Conservation (phyloP, 2,888 invertebrate species). For the Himalopsyche kuldschensis region DNA sequence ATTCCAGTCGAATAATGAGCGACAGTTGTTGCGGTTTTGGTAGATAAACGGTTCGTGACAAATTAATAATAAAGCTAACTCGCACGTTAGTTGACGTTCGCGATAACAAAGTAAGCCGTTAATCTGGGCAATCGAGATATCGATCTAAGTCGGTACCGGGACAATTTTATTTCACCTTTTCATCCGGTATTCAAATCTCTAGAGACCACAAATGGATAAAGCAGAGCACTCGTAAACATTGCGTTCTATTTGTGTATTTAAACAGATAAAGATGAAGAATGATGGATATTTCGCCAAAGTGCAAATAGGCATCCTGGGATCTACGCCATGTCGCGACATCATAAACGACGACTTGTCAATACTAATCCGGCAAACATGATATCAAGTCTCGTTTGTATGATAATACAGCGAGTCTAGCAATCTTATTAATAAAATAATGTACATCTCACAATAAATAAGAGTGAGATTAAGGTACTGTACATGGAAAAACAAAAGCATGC, state of each 20-base stretch:
- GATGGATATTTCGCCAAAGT: background rate
- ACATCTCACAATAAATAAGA: too few relatives aligned
- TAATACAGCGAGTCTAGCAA: background rate
- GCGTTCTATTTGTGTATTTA: background rate
- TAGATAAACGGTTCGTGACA: background rate
- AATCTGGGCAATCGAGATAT: slow-evolving; percentile 2
- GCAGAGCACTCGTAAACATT: background rate
- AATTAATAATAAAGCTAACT: background rate
- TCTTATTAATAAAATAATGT: too few relatives aligned
- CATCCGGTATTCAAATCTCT: background rate
- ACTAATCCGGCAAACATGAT: background rate
- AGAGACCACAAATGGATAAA: background rate
- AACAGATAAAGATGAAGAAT: background rate
- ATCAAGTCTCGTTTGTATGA: background rate
- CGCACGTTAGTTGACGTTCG: background rate
- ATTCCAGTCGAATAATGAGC: background rate
- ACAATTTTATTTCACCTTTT: background rate
- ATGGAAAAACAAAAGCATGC: too few relatives aligned
- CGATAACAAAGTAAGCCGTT: background rate
- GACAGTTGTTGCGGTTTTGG: background rate
- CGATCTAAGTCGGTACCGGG: background rate
- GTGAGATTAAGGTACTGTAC: too few relatives aligned
- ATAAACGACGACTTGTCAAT: background rate
- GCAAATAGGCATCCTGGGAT: background rate
- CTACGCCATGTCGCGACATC: background rate